Evolutionary conservation across 1,140 invertebrate genomes (phyloP), one percentile per base, ranked within the genome.

Genomic region (Drusus annulatus): DNA sequence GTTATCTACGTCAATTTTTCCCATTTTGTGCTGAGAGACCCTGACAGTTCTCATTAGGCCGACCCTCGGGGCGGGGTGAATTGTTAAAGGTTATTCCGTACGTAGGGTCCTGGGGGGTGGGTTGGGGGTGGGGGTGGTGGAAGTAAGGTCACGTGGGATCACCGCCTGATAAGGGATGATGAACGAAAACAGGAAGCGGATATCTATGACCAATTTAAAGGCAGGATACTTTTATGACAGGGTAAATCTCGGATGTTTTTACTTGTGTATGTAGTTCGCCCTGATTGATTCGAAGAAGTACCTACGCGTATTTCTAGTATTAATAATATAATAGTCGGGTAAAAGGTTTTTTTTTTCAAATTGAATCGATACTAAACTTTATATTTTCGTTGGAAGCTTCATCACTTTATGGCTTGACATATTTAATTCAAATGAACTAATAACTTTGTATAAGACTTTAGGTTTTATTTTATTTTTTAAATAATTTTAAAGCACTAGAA

Each of bases 1-100:
- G 79, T 75, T 83, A 80, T 83, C 81, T 80, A 63, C 79, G 79
- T 83, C 81, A 83, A 83, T 83, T 83, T 83, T 83, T 82, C 78
- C 79, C 65, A 50, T 52, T 79, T 81, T 77, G 76, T 65, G 73
- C 74, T 65, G 81, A 82, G 81, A 76, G 81, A 19, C 52, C 68
- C 45, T 80, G 81, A 83, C 81, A 83, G 81, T 78, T 83, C 81
- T 83, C 81, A 80, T 83, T 83, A 83, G 79, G 81, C 60, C 60
- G 3, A 54, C 56, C 60, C 50, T 10, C 13, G 23, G 51, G 25
- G 19, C 45, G 23, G 56, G 74, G 25, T 62, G 74, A 21, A 45
- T 45, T 45, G 36, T 45, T 45, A 45, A 45, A 45, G 36, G 36
- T 45, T 45, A 10, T 45, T 45, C 60, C 17, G 8, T 17, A 63